Evolutionary conservation across 2,888 invertebrate species (phyloP).

Genomic region (Meghimatium bilineatum): DNA sequence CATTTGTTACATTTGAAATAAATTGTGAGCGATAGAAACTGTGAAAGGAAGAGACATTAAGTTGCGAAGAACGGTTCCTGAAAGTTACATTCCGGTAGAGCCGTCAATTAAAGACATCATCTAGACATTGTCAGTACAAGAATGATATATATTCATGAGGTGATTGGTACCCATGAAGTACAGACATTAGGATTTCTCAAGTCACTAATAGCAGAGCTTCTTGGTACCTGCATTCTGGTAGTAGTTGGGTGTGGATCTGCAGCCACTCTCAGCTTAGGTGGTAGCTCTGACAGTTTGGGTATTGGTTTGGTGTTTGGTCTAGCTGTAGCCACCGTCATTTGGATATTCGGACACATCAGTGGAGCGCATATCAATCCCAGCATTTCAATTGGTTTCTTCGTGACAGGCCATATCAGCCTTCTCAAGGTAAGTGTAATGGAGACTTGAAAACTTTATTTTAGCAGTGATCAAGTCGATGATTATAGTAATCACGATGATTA

Average conservation of each 20-base stretch:
- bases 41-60: too few relatives aligned
- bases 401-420: slow-evolving; percentile 89
- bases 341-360: slow-evolving; percentile 91
- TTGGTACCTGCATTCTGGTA: slow-evolving; percentile 79
- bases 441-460: too few relatives aligned
- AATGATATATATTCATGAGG: background rate
- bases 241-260: slow-evolving; percentile 88
- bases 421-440: slow-evolving; percentile 79
- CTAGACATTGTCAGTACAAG: background rate
- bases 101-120: background rate
- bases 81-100: background rate
- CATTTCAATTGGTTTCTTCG: slow-evolving; percentile 89
- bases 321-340: slow-evolving; percentile 87
- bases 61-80: too few relatives aligned
- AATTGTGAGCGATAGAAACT: too few relatives aligned
- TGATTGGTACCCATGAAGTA: slow-evolving; percentile 5
- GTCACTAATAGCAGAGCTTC: background rate
- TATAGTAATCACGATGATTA: too few relatives aligned
- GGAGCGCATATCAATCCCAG: slow-evolving; percentile 96
- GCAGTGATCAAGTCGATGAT: too few relatives aligned
- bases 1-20: too few relatives aligned
- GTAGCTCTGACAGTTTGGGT: slow-evolving; percentile 78
- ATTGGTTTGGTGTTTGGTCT: slow-evolving; percentile 94
- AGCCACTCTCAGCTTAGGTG: slow-evolving; percentile 62
- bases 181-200: background rate